Evolutionary conservation across 2,113 vertebrate genomes (phyloP), one percentile per base, ranked within the genome.

Genomic region (Phaethornis superciliosus): DNA sequence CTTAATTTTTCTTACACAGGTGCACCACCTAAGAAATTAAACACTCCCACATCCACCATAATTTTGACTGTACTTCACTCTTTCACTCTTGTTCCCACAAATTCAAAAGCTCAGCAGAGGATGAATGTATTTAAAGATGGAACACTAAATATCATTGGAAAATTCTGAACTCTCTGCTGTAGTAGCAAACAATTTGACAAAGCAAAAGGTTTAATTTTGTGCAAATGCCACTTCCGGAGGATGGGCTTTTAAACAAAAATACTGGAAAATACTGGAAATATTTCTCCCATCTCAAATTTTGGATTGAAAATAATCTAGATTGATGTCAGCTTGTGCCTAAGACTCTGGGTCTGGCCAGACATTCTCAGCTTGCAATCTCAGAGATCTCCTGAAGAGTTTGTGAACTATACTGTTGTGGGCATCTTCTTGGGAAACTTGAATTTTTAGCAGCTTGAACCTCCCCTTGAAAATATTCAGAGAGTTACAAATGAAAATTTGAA

Each of bases 11-110:
- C 37, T 90, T 32, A 76, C 1, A 4, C 17, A 33, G 11, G 18
- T 46, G 7, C 10, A 72, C 60, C 26, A 75, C 4, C 18, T 75
- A 42, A 79, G 56, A 89, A 54, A 78, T 17, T 33, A 84, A 86
- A 82, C 12, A 15, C 4, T 81, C 27, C 40, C 0, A 0, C 27
- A 23, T 80, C 80, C 21, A 15, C 4, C 4, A 3, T 32, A 30
- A 74, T 62, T 62, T 81, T 13, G 32, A 81, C 15, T 10, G 4
- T 35, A 65, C 19, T 15, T 78, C 0, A 0, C 27, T 89, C 44
- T 79, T 89, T 49, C 42, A n/a, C 15, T 63, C 47, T 47, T 79
- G 47, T 69, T 81, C 21, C 21, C 46, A 72, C 55, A 54, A 77
- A 49, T 69, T 71, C 71, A 60, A 62, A 74, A 80, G 8, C 26